Conservation (phyloP, 1,140 invertebrate genomes). For the Hylyphantes graminicola region DNA sequence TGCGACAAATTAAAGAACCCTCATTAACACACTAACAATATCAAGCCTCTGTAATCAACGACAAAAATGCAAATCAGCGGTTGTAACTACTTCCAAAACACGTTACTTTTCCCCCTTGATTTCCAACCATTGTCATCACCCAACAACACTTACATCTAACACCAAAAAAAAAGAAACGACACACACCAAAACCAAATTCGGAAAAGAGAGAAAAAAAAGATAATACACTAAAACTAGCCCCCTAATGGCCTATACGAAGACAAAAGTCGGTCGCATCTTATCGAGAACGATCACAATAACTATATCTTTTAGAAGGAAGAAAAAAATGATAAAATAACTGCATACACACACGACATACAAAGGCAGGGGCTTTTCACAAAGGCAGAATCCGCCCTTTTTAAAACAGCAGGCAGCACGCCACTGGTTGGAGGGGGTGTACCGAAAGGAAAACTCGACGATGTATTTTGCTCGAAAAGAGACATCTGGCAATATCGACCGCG, state of each 20-base stretch:
- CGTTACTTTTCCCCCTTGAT: too few relatives aligned
- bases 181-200: not conserved
- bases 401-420: constrained; percentile 25
- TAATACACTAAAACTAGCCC: not conserved
- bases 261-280: constrained; percentile 31
- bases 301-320: not conserved
- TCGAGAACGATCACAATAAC: constrained; percentile 25
- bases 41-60: too few relatives aligned
- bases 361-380: not conserved
- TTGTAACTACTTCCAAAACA: too few relatives aligned
- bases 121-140: too few relatives aligned
- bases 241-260: constrained; percentile 19
- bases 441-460: not conserved
- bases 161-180: not conserved
- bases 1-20: too few relatives aligned
- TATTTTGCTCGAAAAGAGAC: constrained; percentile 58
- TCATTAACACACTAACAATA: too few relatives aligned
- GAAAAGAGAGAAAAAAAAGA: constrained; percentile 5
- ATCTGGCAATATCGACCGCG: constrained; percentile 56
- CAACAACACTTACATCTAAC: too few relatives aligned
- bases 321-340: not conserved
- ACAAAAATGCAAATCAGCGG: too few relatives aligned
- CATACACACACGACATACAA: too few relatives aligned
- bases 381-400: constrained; percentile 9
- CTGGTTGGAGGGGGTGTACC: not conserved